Conservation (phyloP, 2,113 vertebrate genomes). For the Camelus dromedarius region DNA sequence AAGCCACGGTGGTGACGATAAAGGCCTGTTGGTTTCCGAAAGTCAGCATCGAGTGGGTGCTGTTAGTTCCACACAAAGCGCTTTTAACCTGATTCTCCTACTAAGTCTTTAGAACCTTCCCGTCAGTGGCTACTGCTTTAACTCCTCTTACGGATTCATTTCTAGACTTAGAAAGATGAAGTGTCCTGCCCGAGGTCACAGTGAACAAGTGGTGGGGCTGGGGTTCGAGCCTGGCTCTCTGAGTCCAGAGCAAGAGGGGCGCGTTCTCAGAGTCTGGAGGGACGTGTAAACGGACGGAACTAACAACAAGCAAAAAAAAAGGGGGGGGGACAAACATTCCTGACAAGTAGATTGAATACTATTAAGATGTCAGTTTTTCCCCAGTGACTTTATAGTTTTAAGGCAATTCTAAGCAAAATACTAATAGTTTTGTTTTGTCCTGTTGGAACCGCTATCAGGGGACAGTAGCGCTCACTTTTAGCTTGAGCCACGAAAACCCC, state of each 20-base stretch:
- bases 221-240: neutral
- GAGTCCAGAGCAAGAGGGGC: neutral
- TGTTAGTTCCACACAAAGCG: neutral
- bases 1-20: neutral
- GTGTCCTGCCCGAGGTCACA: neutral
- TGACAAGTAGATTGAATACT: neutral
- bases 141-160: neutral
- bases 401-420: neutral
- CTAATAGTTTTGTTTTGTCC: neutral
- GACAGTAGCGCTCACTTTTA: neutral
- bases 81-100: constrained; percentile 10
- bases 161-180: neutral
- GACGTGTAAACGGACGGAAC: neutral
- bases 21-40: neutral
- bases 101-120: constrained; percentile 29
- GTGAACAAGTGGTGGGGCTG: neutral
- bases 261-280: neutral
- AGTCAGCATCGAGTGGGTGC: neutral
- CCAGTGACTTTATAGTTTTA: neutral
- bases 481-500: neutral
- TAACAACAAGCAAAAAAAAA: neutral
- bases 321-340: neutral
- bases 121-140: neutral
- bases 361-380: neutral
- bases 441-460: neutral